phyloP scores from a whole-genome alignment of 2,797 vertebrate species.

The Scyliorhinus canicula region DNA sequence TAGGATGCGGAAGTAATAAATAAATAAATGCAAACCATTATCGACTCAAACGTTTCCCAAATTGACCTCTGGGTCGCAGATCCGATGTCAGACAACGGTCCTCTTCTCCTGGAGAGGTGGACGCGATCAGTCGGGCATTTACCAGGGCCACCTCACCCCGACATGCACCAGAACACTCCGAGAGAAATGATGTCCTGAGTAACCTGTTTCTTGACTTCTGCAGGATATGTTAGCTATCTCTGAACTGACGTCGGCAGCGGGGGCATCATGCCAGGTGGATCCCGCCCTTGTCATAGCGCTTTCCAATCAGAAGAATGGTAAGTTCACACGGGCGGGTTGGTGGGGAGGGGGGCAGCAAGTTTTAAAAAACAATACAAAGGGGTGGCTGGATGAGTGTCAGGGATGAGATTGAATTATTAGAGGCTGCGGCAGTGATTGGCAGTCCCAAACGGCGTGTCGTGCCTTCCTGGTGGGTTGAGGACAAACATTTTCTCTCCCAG shows the following conservation, averaged over 20 bases:
- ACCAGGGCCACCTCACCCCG: too few relatives aligned
- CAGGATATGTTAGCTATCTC: conserved; percentile 78
- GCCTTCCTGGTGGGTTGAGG: too few relatives aligned
- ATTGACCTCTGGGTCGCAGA: neutral
- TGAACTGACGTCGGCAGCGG: conserved; percentile 78
- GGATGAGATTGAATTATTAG: neutral
- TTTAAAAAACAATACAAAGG: neutral
- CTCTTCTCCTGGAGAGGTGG: too few relatives aligned
- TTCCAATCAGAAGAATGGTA: conserved; percentile 70
- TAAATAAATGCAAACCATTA: neutral
- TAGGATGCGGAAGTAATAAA: too few relatives aligned
- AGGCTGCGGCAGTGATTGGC: neutral
- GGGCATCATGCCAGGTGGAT: conserved; percentile 77
- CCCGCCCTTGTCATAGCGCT: conserved; percentile 74
- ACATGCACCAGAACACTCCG: neutral
- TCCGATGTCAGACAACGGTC: neutral
- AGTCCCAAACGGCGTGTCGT: too few relatives aligned
- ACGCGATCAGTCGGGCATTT: neutral
- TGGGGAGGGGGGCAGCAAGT: too few relatives aligned
- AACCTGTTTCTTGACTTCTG: conserved; percentile 26
- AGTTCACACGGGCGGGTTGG: neutral
- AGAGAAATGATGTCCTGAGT: neutral
- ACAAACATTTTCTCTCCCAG: too few relatives aligned
- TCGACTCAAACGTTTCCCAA: neutral
- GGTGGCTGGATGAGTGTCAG: neutral